Percentiles rank a stretch among this genome's conserved stretches.
Evolutionary conservation across 1,140 invertebrate genomes (phyloP).

Genomic region (Orchestia grillus): DNA sequence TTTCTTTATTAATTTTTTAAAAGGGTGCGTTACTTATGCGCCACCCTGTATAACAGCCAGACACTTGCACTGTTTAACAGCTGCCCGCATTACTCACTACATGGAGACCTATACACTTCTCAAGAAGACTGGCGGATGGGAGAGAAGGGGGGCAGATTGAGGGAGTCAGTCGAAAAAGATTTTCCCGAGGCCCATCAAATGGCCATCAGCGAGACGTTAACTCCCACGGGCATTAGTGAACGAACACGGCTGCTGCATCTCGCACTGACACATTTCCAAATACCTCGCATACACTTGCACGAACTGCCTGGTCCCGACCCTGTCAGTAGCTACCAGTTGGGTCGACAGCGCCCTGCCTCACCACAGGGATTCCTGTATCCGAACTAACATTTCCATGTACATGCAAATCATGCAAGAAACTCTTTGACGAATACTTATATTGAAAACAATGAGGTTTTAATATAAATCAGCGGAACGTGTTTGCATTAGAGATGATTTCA

Average conservation of each 20-base stretch:
- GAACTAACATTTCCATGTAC: not conserved
- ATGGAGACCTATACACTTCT: not conserved
- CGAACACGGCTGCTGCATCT: not conserved
- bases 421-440: not conserved
- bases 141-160: not conserved
- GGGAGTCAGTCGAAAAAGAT: not conserved
- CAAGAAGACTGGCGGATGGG: not conserved
- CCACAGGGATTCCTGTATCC: not conserved
- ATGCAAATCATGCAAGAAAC: not conserved
- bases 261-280: not conserved
- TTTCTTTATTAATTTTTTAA: no score
- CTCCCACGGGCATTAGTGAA: constrained; percentile 21
- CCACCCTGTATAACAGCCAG: no score
- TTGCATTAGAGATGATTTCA: not conserved
- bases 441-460: not conserved
- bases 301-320: not conserved
- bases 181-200: not conserved
- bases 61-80: not conserved
- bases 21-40: no score
- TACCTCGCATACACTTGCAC: not conserved
- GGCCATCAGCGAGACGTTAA: not conserved
- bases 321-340: not conserved
- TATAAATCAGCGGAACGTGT: not conserved
- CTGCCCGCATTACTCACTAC: not conserved
- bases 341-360: not conserved